Base-by-base conservation (phyloP, 2,888 invertebrate genomes). In the Melangyna quadrimaculata region DNA sequence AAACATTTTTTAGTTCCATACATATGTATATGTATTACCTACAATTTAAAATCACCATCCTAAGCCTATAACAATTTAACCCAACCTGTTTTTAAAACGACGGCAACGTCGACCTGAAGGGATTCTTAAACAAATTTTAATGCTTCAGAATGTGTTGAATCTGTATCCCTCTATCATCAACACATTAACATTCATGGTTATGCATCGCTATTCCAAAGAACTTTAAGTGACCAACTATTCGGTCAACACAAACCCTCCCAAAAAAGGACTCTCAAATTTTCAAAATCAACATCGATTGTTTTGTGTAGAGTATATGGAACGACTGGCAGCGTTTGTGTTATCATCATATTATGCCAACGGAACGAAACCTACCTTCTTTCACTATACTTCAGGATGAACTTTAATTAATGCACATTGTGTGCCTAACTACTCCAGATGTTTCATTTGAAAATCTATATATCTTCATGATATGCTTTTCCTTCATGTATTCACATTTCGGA, bases 381-480 rank as follows among this genome's bases (percentile, higher is more conserved):
- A 27, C 22, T 70, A 32, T 19, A 32, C 27, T 40, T 51, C n/a
- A 48, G 74, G 55, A 48, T 35, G 67, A 55, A 73, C 61, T 73
- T 82, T 78, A 82, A 82, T 82, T 82, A 82, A 78, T 78, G 82
- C 82, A 78, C 67, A 82, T 48, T 67, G 73, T 79, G 57, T 67
- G 35, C 35, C 67, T 37, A 40, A 74, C 69, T 53, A 29, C 63
- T 69, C 51, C 63, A 74, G 74, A 80, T 69, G 61, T 69, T 74
- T 80, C 43, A 70, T 78, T 72, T 57, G 72, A 72, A 78, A 78
- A 65, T 29, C 72, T 70, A 70, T 70, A 55, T 27, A 55, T 70
- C 70, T 65, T 74, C 40, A 65, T 57, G 65, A 72, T 57, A 40
- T 75, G 75, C 53, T 65, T n/a, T 55, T 65, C 53, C 29, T 65